Evolutionary conservation across 1,140 invertebrate species (phyloP), one percentile per base, ranked within the genome.

Genomic region (Monomorium pharaonis): DNA sequence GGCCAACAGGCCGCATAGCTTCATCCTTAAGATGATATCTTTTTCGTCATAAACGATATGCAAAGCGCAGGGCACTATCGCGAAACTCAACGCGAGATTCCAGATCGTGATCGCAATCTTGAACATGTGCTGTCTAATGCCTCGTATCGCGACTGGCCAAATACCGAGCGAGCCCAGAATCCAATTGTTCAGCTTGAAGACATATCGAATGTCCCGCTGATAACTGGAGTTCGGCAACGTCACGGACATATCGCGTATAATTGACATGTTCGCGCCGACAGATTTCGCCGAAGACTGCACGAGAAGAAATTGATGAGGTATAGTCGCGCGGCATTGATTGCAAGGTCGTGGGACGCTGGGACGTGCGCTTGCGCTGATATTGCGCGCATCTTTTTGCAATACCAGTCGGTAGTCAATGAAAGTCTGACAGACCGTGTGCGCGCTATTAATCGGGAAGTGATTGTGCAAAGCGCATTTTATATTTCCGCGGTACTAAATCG

Each of bases 101-200:
- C 49, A 56, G 1, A 83, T 1, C 2, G 7, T 21, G 5, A 88
- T 80, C 3, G 30, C 14, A 7, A 88, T 49, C 14, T 72, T 77
- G 2, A 86, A 37, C 3, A 58, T 4, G 37, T 75, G 58, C 44
- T 1, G 56, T n/a, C 16, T 18, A 0, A 37, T n/a, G 5, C 42
- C 27, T 4, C 27, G 12, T 6, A 24, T 47, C 2, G 67, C 70
- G 0, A 30, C 0, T 21, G 91, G 90, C 92, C 91, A 92, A 30
- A 92, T 89, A 2, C 90, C 90, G 3, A 86, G 9, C 0, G 90
- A 75, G 3, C 30, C 47, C 1, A 84, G n/a, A 3, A 90, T 80
- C 85, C 83, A 90, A 6, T 30, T 74, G n/a, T 37, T 70, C 1
- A 81, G 4, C 24, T 85, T 90, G 3, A 84, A 54, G 3, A 78